These are phyloP conservation scores for Romanogobio albipinnatus DNA, from an alignment of 2,113 vertebrate species.

Conservation along the genomic window DNA sequence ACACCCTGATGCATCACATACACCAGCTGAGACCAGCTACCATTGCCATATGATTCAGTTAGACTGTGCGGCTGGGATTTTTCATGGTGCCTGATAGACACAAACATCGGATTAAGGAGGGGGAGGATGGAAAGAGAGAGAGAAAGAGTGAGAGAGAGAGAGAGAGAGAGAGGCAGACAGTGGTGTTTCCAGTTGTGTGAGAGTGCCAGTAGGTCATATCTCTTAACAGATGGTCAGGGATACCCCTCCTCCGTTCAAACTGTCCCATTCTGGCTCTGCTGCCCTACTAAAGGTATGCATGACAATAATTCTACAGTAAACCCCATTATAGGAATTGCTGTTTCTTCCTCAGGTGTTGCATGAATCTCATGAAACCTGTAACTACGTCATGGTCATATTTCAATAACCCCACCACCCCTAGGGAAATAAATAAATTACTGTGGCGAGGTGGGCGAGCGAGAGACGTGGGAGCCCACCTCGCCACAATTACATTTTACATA, in stretches of 20 bases:
- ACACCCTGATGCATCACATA: neutral
- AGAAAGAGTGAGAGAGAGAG: too few species aligned
- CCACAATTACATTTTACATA: too few species aligned
- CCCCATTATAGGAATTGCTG: neutral
- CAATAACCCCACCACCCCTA: too few species aligned
- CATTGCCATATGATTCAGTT: constrained; percentile 24
- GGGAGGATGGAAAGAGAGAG: constrained; percentile 15
- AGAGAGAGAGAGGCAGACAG: neutral
- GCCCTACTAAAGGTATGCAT: neutral
- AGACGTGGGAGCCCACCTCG: too few species aligned
- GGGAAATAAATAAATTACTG: too few species aligned
- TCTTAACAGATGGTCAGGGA: constrained; percentile 77
- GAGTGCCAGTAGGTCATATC: constrained; percentile 77
- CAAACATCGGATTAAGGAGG: constrained; percentile 76
- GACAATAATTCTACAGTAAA: neutral
- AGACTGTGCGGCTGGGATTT: constrained; percentile 40
- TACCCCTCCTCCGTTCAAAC: constrained; percentile 64
- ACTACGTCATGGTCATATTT: neutral
- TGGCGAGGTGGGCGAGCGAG: too few species aligned
- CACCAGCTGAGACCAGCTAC: constrained; percentile 10
- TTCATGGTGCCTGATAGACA: constrained; percentile 52
- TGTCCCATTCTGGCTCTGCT: constrained; percentile 41
- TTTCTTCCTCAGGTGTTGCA: neutral
- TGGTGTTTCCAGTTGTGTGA: constrained; percentile 75
- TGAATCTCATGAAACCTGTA: neutral